Conservation (phyloP, 1,140 invertebrate species). For the Ectropis grisescens region DNA sequence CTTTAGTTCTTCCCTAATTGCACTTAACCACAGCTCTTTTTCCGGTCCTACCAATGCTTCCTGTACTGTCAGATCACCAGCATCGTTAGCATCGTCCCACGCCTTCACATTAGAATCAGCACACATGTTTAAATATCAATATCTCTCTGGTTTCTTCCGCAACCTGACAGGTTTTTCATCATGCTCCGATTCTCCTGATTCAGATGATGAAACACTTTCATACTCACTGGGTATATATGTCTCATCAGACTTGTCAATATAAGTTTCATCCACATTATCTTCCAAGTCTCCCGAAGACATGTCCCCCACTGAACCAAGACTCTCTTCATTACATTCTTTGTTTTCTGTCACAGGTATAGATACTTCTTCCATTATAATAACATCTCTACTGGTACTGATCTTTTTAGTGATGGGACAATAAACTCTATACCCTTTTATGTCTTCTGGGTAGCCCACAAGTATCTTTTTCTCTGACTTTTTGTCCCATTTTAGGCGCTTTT, state of each 20-base stretch:
- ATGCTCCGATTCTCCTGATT: slow-evolving; percentile 4
- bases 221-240: slow-evolving; percentile 5
- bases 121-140: slow-evolving; percentile 4
- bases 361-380: slow-evolving; percentile 9
- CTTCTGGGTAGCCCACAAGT: slow-evolving; percentile 34
- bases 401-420: slow-evolving; percentile 20
- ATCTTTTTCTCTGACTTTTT: slow-evolving; percentile 15
- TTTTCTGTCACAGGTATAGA: slow-evolving; percentile 5
- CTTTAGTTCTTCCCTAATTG: slow-evolving; percentile 8
- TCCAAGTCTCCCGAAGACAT: slow-evolving; percentile 2
- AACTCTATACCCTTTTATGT: slow-evolving; percentile 28
- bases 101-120: slow-evolving; percentile 1
- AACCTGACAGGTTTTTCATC: not conserved
- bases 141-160: slow-evolving; percentile 5
- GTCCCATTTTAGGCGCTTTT: slow-evolving; percentile 17
- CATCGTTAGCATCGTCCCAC: slow-evolving; percentile 1
- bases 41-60: slow-evolving; percentile 5
- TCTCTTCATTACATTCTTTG: slow-evolving; percentile 5
- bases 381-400: slow-evolving; percentile 18
- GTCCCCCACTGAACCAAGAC: slow-evolving; percentile 10
- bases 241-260: slow-evolving; percentile 4
- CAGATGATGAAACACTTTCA: slow-evolving; percentile 1
- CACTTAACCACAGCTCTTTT: slow-evolving; percentile 7
- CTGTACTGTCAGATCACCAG: slow-evolving; percentile 2
- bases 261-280: slow-evolving; percentile 1